Evolutionary conservation across 1,140 invertebrate species (phyloP), one percentile per base, ranked within the genome.

Genomic region (Harlomillsia oculata): DNA sequence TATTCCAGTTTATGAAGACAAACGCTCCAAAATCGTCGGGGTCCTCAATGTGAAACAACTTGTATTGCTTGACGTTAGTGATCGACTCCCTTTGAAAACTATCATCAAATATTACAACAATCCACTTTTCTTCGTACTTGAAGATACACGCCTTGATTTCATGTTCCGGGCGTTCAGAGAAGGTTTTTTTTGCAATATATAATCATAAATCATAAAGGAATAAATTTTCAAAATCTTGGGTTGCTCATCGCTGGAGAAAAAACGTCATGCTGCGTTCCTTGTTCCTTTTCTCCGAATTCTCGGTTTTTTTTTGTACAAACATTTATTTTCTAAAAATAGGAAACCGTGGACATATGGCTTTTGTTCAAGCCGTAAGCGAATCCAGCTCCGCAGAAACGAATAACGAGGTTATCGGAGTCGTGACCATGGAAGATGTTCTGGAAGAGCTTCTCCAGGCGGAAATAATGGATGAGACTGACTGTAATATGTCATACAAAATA

Each of bases 101-200:
- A 68, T 82, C 3, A 73, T 76, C 46, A 73, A 76, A 46, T 81
- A 78, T 67, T 77, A 80, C 63, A 74, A 80, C 50, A 78, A 80
- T 67, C 71, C 72, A 26, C 67, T 80, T 26, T 69, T 74, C 18
- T 77, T 72, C 66, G 76, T 80, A 16, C 75, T 76, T 66, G 74
- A 76, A 63, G 77, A 82, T 64, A 74, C 74, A 16, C 75, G 75
- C 44, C 67, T 83, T 16, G 74, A 80, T 62, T 60, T 44, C 30
- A 79, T 82, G 72, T 70, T 82, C 18, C 74, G 79, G 59, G 77
- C 80, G 54, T 82, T 82, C 64, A 76, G 78, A 64, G 77, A 80
- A 72, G 80, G 80, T 77, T 34, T 32, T 18, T 36, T 21, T 43
- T 14, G 20, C 40, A 50, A 39, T 11, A 51, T 34, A 2, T 16